Percentiles rank a stretch among this genome's conserved stretches.
Evolutionary conservation across 2,113 vertebrate species (phyloP).

Genomic region (Oreochromis aureus): DNA sequence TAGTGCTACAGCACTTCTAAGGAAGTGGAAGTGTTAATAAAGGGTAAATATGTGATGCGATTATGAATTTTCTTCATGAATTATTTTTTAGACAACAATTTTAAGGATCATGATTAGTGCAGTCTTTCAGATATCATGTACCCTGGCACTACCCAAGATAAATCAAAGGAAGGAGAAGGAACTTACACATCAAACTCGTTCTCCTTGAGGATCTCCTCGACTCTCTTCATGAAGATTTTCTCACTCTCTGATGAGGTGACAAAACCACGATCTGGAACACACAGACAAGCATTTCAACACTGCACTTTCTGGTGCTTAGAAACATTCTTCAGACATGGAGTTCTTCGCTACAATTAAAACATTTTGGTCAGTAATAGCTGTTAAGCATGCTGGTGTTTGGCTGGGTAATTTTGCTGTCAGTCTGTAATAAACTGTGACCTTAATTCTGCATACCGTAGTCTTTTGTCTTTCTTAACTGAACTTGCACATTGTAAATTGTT

Average conservation of each 20-base stretch:
- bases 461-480: not conserved
- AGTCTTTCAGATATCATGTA: not conserved
- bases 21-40: not conserved
- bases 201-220: constrained; percentile 91
- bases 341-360: not conserved
- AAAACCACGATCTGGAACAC: constrained; percentile 83
- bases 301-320: not conserved
- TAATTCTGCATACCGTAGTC: not conserved
- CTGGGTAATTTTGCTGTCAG: not conserved
- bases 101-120: not conserved
- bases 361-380: not conserved
- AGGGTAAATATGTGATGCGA: not conserved
- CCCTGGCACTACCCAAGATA: not conserved
- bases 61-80: not conserved
- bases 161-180: not conserved
- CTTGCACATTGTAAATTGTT: not conserved
- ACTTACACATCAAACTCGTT: constrained; percentile 93
- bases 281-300: not conserved
- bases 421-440: not conserved
- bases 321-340: not conserved
- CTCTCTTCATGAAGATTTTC: constrained; percentile 86
- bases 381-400: not conserved
- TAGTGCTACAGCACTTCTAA: not conserved
- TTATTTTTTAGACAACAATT: not conserved
- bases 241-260: constrained; percentile 84